Evolutionary conservation across 2,113 vertebrate species (phyloP).

Genomic region (Cromileptes altivelis): DNA sequence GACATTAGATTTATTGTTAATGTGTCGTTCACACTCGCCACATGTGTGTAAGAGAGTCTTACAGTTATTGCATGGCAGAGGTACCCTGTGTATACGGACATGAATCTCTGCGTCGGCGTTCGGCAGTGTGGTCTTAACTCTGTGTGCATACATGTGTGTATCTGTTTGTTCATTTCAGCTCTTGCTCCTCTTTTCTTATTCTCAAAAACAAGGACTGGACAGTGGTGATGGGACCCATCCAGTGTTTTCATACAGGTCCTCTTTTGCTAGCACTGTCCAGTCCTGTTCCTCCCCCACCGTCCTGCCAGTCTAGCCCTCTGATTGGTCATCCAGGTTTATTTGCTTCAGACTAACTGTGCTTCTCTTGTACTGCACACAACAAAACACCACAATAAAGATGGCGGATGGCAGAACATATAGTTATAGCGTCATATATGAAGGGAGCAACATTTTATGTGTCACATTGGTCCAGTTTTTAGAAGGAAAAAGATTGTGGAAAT

Average conservation of each 20-base stretch:
- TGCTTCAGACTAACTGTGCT: slow-evolving; percentile 85
- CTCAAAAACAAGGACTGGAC: slow-evolving; percentile 9
- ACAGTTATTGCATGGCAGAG: slow-evolving; percentile 71
- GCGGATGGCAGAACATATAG: slow-evolving; percentile 76
- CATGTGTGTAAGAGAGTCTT: slow-evolving; percentile 32
- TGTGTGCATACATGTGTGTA: slow-evolving; percentile 6
- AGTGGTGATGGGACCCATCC: slow-evolving; percentile 51
- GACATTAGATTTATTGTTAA: slow-evolving; percentile 57
- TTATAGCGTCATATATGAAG: slow-evolving; percentile 33
- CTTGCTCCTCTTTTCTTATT: not conserved
- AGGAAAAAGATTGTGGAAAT: slow-evolving; percentile 10
- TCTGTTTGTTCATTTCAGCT: slow-evolving; percentile 1
- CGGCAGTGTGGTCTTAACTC: slow-evolving; percentile 50
- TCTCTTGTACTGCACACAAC: slow-evolving; percentile 90
- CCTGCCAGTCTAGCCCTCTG: slow-evolving; percentile 17
- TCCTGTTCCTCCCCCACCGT: not conserved
- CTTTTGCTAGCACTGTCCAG: not conserved
- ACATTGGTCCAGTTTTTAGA: slow-evolving; percentile 14
- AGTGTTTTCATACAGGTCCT: slow-evolving; percentile 58
- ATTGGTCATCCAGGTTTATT: slow-evolving; percentile 91
- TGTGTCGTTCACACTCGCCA: slow-evolving; percentile 28
- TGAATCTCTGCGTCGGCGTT: slow-evolving; percentile 43
- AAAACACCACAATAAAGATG: slow-evolving; percentile 90
- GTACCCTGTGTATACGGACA: slow-evolving; percentile 66
- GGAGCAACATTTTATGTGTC: slow-evolving; percentile 26